These are phyloP conservation scores for Liolophura sinensis DNA, from an alignment of 1,140 invertebrate genomes.

Conservation along the genomic window DNA sequence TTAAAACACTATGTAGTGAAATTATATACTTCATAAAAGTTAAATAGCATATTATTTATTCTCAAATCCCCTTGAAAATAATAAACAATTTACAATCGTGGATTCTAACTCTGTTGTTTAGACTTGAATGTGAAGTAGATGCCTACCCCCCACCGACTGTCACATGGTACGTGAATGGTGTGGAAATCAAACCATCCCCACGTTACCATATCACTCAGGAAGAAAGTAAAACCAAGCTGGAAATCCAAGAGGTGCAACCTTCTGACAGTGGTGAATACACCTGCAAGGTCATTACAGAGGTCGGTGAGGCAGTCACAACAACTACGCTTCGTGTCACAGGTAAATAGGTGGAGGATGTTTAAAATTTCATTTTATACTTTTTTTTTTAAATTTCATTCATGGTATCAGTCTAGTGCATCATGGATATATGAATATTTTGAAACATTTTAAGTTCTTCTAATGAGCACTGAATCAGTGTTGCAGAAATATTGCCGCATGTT, in stretches of 20 bases:
- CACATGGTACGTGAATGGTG: conserved; percentile 57
- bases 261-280: conserved; percentile 93
- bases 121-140: conserved; percentile 52
- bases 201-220: conserved; percentile 55
- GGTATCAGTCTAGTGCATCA: background rate
- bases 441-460: background rate
- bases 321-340: conserved; percentile 56
- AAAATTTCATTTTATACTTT: too few relatives aligned
- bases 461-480: background rate
- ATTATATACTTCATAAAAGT: too few relatives aligned
- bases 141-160: conserved; percentile 50
- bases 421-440: too few relatives aligned
- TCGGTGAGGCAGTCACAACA: conserved; percentile 73
- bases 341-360: conserved; percentile 23
- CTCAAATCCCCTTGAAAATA: too few relatives aligned
- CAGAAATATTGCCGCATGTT: too few relatives aligned
- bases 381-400: conserved; percentile 1
- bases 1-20: too few relatives aligned
- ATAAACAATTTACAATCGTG: background rate
- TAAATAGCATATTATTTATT: too few relatives aligned
- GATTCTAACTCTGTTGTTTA: conserved; percentile 20
- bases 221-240: conserved; percentile 47
- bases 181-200: conserved; percentile 54
- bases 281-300: conserved; percentile 86
- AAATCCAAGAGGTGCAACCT: conserved; percentile 85